Conservation (phyloP, 2,797 vertebrate genomes). For the Melanotaenia nigrans region DNA sequence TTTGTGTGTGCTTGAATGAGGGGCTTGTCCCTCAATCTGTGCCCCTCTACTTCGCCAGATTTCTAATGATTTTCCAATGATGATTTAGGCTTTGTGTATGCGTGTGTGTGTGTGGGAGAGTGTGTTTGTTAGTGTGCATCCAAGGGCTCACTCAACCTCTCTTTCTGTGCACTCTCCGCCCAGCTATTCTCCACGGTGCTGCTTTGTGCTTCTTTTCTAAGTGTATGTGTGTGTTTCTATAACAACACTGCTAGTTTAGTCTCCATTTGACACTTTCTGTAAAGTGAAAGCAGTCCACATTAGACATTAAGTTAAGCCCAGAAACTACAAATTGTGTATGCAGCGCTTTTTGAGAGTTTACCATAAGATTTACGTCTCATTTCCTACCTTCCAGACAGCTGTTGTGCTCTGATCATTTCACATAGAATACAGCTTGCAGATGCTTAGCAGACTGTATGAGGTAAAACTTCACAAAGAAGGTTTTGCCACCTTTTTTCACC, state of each 20-base stretch:
- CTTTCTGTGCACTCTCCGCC: slow-evolving; percentile 30
- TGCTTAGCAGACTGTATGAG: slow-evolving; percentile 27
- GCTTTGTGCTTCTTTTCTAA: slow-evolving; percentile 44
- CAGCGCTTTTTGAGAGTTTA: slow-evolving; percentile 39
- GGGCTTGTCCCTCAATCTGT: slow-evolving; percentile 89
- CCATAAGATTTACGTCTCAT: slow-evolving; percentile 48
- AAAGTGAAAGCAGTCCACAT: slow-evolving; percentile 11
- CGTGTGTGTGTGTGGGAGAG: slow-evolving; percentile 38
- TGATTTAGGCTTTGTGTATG: slow-evolving; percentile 80
- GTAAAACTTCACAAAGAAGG: slow-evolving; percentile 14
- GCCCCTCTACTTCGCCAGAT: slow-evolving; percentile 83
- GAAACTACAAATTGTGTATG: slow-evolving; percentile 22
- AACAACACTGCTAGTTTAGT: background rate
- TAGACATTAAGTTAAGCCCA: slow-evolving; percentile 18
- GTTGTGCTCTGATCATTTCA: slow-evolving; percentile 39
- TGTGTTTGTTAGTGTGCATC: slow-evolving; percentile 35
- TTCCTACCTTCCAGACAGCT: slow-evolving; percentile 37
- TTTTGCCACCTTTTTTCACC: slow-evolving; percentile 2
- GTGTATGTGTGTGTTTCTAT: slow-evolving; percentile 19
- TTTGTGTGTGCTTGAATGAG: slow-evolving; percentile 86
- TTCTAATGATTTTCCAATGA: slow-evolving; percentile 92
- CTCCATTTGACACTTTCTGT: slow-evolving; percentile 12
- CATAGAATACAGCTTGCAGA: slow-evolving; percentile 31
- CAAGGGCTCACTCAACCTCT: slow-evolving; percentile 39
- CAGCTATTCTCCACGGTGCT: slow-evolving; percentile 50